Percentiles rank a stretch among this genome's conserved stretches.
phyloP scores from a whole-genome alignment of 2,113 vertebrate genomes.

The Thalassarche chlororhynchos region DNA sequence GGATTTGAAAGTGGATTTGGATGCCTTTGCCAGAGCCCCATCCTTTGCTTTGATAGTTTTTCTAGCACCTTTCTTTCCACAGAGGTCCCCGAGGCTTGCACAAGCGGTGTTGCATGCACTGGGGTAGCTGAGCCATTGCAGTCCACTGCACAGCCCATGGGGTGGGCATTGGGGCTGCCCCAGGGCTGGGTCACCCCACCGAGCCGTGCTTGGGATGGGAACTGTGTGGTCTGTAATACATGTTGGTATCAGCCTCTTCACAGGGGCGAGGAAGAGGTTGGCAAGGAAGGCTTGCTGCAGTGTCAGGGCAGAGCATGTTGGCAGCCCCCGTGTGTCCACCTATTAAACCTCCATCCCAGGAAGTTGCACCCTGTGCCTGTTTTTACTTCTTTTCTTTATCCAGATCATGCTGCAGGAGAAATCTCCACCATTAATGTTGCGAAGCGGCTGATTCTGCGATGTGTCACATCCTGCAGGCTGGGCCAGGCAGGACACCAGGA shows the following conservation, averaged over 20 bases:
- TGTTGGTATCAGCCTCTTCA: background rate
- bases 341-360: background rate
- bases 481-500: background rate
- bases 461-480: background rate
- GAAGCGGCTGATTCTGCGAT: rapidly evolving
- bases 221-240: background rate
- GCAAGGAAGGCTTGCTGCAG: rapidly evolving
- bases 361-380: background rate
- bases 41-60: background rate
- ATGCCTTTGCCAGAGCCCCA: background rate
- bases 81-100: background rate
- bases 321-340: rapidly evolving
- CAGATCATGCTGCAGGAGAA: background rate
- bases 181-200: background rate
- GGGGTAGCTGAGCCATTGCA: too few species aligned
- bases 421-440: rapidly evolving
- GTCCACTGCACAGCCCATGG: rapidly evolving
- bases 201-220: background rate
- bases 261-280: background rate
- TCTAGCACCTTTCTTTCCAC: background rate
- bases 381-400: background rate
- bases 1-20: background rate
- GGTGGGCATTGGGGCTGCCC: background rate
- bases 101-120: rapidly evolving
- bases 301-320: rapidly evolving